Base-by-base conservation (phyloP, 2,797 vertebrate species). In the Lutjanus argentimaculatus region DNA sequence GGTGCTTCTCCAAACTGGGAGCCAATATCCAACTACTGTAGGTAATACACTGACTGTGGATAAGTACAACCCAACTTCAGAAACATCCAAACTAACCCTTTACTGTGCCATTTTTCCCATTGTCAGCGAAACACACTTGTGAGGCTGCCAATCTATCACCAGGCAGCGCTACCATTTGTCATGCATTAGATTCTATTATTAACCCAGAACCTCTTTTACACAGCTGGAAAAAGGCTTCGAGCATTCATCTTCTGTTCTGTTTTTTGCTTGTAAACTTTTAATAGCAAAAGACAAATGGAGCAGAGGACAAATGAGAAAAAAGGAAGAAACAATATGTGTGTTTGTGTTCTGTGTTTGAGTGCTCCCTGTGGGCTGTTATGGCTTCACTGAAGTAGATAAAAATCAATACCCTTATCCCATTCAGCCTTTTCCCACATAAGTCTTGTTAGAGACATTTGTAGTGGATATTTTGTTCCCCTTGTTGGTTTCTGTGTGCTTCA, bases 391-490 rank as follows among this genome's bases (percentile, higher is more conserved):
- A 88, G 80, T 84, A 83, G 85, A 87, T 88, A 55, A 79, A 83
- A 90, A 91, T 92, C 87, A 84, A 91, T 91, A 88, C 61, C 3
- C 61, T 88, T 80, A 89, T 90, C 89, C 86, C 75, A 80, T 88
- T 82, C 87, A 70, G 79, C 52, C 62, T 82, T 85, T 85, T 79
- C 84, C 72, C 79, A 86, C 88, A 88, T 88, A 84, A 61, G 78
- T 87, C 90, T 86, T 86, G 88, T 89, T 91, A 77, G 79, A 88
- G 70, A 83, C 82, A 63, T 87, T 82, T 80, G 85, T 63, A 74
- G 80, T 1, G 56, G 53, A 81, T 83, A 77, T 91, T 90, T 84
- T 79, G 71, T 76, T 70, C 75, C 73, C 79, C 71, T 82, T 65
- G 79, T 83, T 79, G 80, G 49, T 57, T 83, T 67, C 52, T 80